Percentiles rank a stretch among this genome's conserved stretches.
Evolutionary conservation across 2,113 vertebrate species (phyloP).

Genomic region (Psephotus haematonotus): DNA sequence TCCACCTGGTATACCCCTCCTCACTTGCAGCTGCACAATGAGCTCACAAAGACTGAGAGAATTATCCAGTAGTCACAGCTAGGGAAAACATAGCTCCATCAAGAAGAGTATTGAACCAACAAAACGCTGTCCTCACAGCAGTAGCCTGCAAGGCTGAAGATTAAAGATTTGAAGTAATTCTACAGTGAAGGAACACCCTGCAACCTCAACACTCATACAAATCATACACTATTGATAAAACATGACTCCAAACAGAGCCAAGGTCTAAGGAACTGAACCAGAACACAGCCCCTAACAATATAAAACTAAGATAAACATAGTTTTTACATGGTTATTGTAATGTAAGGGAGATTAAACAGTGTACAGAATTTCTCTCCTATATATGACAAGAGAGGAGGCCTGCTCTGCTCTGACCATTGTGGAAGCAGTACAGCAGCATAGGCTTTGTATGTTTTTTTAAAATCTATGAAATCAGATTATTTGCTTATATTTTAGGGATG

Average conservation of each 20-base stretch:
- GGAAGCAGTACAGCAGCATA: background rate
- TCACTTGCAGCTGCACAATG: background rate
- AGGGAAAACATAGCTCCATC: background rate
- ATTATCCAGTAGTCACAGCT: background rate
- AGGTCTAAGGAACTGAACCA: background rate
- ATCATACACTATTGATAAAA: background rate
- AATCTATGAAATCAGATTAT: background rate
- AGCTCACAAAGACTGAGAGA: background rate
- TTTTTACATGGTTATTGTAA: background rate
- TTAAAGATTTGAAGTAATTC: background rate
- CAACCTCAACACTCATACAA: background rate
- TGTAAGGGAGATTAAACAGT: background rate
- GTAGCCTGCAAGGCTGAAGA: background rate
- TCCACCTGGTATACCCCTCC: background rate
- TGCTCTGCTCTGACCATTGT: background rate
- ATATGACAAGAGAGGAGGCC: background rate
- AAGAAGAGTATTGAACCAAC: background rate
- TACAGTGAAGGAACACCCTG: background rate
- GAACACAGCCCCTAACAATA: background rate
- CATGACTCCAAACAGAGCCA: background rate
- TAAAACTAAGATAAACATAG: background rate
- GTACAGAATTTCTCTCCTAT: background rate
- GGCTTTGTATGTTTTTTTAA: background rate
- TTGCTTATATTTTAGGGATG: background rate
- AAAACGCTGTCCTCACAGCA: background rate